A percentile compares a stretch with the other conserved stretches of the same genome.
These are phyloP conservation scores for Boulengeromyrus knoepffleri DNA, from an alignment of 2,113 vertebrate genomes.

Conservation along the genomic window DNA sequence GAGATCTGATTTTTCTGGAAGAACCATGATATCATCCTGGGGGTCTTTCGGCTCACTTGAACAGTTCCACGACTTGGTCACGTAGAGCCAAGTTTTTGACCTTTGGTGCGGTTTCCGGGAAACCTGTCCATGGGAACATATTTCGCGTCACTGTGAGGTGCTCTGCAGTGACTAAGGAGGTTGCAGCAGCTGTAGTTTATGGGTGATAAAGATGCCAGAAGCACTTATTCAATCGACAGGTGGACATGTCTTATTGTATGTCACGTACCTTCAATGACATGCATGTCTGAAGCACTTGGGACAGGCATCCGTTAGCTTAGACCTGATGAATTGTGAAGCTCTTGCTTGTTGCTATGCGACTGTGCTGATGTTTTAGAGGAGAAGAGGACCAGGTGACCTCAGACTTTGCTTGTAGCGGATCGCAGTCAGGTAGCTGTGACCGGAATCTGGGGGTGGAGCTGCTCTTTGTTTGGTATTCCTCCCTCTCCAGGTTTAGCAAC, in stretches of 20 bases:
- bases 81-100: background rate
- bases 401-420: background rate
- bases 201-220: background rate
- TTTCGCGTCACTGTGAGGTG: background rate
- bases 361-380: constrained; percentile 8
- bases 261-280: background rate
- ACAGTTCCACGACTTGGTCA: background rate
- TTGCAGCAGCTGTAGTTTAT: background rate
- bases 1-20: background rate
- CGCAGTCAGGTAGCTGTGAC: background rate
- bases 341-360: constrained; percentile 19
- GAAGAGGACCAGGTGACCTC: background rate
- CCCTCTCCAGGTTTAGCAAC: background rate
- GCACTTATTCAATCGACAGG: background rate
- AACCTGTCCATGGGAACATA: background rate
- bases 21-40: background rate
- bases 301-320: background rate
- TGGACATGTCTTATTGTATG: background rate
- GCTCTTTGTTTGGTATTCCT: background rate
- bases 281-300: background rate
- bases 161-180: background rate
- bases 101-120: background rate
- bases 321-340: constrained; percentile 1
- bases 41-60: background rate
- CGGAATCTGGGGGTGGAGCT: background rate